A percentile compares a stretch with the other conserved stretches of the same genome.
Evolutionary conservation across 2,113 vertebrate species (phyloP).

Genomic region (Mixornis gularis): DNA sequence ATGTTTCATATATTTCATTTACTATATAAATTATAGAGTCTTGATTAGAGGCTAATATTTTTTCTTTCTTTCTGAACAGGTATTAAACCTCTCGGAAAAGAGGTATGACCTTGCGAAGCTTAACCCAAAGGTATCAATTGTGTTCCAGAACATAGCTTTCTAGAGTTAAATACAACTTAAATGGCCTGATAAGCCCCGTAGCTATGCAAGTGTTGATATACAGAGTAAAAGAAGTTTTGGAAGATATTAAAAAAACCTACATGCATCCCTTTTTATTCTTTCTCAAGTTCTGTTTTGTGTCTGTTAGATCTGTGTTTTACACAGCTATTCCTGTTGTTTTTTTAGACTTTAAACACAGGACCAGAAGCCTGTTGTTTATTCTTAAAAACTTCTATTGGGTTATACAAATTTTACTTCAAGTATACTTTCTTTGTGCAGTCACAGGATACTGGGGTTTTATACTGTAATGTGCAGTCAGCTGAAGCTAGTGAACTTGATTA

Average conservation of each 20-base stretch:
- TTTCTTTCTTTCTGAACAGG: constrained; percentile 68
- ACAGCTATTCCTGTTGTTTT: neutral
- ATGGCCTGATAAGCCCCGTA: neutral
- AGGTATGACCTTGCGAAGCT: constrained; percentile 87
- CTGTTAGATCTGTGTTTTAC: neutral
- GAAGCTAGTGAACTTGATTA: neutral
- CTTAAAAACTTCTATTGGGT: neutral
- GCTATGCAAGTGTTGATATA: neutral
- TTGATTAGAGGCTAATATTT: neutral
- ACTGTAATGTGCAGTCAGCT: neutral
- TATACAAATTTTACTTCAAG: neutral
- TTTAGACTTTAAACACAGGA: neutral
- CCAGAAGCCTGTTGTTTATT: neutral
- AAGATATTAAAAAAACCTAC: neutral
- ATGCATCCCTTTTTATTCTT: neutral
- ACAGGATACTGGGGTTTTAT: neutral
- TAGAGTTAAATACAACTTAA: neutral
- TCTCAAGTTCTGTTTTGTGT: neutral
- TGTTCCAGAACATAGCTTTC: neutral
- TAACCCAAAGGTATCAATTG: constrained; percentile 86
- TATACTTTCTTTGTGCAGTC: neutral
- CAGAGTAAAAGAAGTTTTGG: neutral
- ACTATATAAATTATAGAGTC: neutral
- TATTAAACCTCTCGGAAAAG: constrained; percentile 93
- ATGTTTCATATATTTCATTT: neutral